Base-by-base conservation (phyloP, 2,797 vertebrate species). In the Podargus strigoides region DNA sequence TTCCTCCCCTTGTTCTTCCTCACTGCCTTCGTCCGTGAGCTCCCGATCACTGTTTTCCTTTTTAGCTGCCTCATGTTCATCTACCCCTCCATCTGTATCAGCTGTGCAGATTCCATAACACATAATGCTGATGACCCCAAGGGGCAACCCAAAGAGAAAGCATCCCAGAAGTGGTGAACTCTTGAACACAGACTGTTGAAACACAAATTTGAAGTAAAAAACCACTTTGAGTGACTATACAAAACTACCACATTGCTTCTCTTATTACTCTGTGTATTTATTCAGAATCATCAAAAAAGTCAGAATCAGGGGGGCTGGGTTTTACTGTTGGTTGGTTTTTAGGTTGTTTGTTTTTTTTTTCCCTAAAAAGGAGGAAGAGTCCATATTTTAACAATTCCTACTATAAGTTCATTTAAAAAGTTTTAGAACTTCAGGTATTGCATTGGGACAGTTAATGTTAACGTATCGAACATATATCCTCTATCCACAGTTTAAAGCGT, bases 121-220 rank as follows among this genome's bases (percentile, higher is more conserved):
- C 99, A 99, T 99, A 97, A 99, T 98, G 96, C 99, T 99, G 97
- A 99, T 99, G 95, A 99, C 99, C 30, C 99, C 99, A 96, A 99
- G 97, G 34, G 99, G 99, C 63, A 99, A 98, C 76, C 99, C 99
- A 39, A 99, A 99, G 89, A 99, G 98, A 97, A 99, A 99, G 98
- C 99, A 99, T 96, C 98, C 99, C 97, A 99, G 98, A 63, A 99
- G 96, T 0, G 99, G 99, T 37, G 99, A 99, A 97, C 99, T 99
- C 97, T 98, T 99, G 96, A 99, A 99, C 87, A 99, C 98, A 4
- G 99, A 99, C 99, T 99, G 98, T 85, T 81, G 93, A 96, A 96
- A 98, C 85, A 96, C 44, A 97, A 93, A 85, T 78, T 53, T 50
- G 36, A 87, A 88, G 85, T n/a, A 53, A 95, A 77, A 64, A 87